Evolutionary conservation across 2,888 invertebrate species (phyloP).

Genomic region (Cybosia mesomella): DNA sequence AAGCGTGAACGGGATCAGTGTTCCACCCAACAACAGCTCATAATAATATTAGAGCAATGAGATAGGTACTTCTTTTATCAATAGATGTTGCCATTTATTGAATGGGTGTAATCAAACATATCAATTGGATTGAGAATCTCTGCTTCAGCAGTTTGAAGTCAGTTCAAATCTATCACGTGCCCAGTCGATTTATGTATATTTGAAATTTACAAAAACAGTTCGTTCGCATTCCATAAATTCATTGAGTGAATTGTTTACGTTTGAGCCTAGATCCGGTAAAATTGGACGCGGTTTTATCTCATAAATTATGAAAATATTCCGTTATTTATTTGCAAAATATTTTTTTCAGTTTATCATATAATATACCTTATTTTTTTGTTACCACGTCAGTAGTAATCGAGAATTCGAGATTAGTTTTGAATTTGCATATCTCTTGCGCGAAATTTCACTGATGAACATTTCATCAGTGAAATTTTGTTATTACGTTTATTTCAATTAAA

Average conservation of each 20-base stretch:
- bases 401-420: too few species aligned
- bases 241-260: not conserved
- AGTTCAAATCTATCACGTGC: not conserved
- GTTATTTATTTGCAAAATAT: not conserved
- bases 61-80: not conserved
- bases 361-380: not conserved
- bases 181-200: slow-evolving; percentile 1
- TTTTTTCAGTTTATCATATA: not conserved
- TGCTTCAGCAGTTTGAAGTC: not conserved
- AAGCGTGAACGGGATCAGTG: too few species aligned
- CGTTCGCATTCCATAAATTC: not conserved
- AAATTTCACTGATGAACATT: too few species aligned
- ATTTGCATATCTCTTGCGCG: too few species aligned
- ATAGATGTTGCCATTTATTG: slow-evolving; percentile 1
- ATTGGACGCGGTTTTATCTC: not conserved
- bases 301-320: slow-evolving; percentile 1
- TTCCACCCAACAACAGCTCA: too few species aligned
- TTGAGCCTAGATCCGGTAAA: slow-evolving; percentile 4
- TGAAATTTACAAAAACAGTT: not conserved
- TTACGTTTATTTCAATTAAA: too few species aligned
- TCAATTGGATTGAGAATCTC: not conserved
- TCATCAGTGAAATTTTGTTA: too few species aligned
- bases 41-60: too few species aligned
- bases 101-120: not conserved
- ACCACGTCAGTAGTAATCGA: too few species aligned